These are phyloP conservation scores for Pseudorectes ferrugineus DNA, from an alignment of 2,113 vertebrate genomes.

Conservation along the genomic window DNA sequence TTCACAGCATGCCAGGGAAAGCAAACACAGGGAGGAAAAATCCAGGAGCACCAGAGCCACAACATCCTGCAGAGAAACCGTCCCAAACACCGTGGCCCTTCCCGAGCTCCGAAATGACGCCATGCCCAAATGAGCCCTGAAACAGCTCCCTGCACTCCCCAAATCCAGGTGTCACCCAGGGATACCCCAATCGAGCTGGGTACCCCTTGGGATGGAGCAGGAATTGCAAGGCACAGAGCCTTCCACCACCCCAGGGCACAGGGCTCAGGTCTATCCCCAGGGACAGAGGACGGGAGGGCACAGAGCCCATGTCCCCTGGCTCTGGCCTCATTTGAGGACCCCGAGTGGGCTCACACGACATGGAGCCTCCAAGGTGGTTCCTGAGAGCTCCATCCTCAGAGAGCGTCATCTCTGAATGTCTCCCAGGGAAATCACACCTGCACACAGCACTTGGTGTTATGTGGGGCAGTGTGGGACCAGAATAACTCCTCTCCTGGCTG, in stretches of 20 bases:
- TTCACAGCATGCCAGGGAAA: not conserved
- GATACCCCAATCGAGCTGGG: not conserved
- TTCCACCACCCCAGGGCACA: not conserved
- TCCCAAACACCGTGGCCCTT: accelerated
- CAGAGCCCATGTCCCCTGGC: not conserved
- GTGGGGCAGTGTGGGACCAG: constrained; percentile 43
- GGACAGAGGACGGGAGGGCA: not conserved
- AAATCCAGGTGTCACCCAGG: not conserved
- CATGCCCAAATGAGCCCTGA: accelerated
- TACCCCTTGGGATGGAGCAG: not conserved
- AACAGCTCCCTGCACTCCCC: not conserved
- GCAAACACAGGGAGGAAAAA: not conserved
- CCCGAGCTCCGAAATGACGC: accelerated
- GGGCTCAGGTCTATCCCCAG: not conserved
- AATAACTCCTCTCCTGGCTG: constrained; percentile 16
- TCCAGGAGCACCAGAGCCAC: not conserved
- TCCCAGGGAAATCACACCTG: not conserved
- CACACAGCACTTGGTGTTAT: not conserved
- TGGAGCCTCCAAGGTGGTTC: not conserved
- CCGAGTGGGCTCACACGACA: accelerated
- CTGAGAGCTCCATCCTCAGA: not conserved
- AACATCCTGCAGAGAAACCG: not conserved
- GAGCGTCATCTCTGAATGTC: not conserved
- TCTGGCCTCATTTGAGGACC: not conserved
- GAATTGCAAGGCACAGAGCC: not conserved